These are phyloP conservation scores for Leucoma salicis DNA, from an alignment of 2,888 invertebrate species.

Conservation along the genomic window DNA sequence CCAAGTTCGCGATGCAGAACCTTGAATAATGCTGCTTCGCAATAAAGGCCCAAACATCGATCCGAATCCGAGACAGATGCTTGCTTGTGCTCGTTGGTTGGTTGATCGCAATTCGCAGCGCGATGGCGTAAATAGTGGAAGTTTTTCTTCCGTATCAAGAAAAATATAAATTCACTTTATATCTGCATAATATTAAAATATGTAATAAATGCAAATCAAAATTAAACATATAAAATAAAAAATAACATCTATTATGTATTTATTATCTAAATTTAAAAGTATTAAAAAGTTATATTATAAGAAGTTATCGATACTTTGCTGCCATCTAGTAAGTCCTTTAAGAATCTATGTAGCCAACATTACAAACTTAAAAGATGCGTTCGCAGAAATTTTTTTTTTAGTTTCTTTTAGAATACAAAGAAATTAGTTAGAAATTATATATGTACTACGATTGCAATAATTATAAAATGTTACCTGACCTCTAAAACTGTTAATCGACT, in stretches of 20 bases:
- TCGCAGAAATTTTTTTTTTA: too few species aligned
- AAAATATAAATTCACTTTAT: constrained; percentile 8
- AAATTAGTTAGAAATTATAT: too few species aligned
- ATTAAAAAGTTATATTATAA: constrained; percentile 26
- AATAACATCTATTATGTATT: background rate
- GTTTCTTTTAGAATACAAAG: too few species aligned
- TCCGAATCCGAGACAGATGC: constrained; percentile 78
- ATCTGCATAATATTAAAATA: constrained; percentile 1
- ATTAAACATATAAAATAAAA: constrained; percentile 2
- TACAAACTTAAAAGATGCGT: constrained; percentile 9
- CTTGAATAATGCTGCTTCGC: constrained; percentile 85
- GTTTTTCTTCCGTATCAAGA: constrained; percentile 37
- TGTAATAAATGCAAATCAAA: constrained; percentile 8
- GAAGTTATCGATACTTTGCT: constrained; percentile 23
- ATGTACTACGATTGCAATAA: too few species aligned
- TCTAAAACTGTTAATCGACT: too few species aligned
- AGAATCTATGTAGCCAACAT: constrained; percentile 21
- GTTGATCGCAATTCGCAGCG: constrained; percentile 44
- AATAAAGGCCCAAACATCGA: constrained; percentile 86
- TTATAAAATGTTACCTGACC: too few species aligned
- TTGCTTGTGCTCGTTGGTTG: constrained; percentile 47
- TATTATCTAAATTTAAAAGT: constrained; percentile 12
- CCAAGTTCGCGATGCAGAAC: constrained; percentile 87
- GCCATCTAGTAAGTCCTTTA: constrained; percentile 29
- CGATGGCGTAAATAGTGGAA: constrained; percentile 47